Evolutionary conservation across 2,797 vertebrate genomes (phyloP), one percentile per base, ranked within the genome.

Genomic region (Apogon talboti): DNA sequence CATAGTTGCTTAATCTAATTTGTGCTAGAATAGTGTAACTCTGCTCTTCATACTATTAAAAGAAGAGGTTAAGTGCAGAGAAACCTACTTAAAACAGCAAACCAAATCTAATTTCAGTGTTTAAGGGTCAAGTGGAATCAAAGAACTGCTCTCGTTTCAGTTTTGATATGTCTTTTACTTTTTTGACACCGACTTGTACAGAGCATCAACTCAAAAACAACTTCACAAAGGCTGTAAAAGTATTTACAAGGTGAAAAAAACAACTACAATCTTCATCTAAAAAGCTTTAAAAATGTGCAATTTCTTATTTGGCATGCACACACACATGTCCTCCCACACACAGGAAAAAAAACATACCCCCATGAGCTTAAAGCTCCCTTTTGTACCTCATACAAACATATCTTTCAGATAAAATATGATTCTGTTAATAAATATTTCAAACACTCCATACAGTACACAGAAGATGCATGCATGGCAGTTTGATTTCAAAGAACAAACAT

Each of bases 211-310:
- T 89, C 71, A 94, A 93, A 51, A 91, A 92, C 90, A 92, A 96
- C 92, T 91, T 95, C 96, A 97, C 96, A 96, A 96, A 95, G 95
- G 90, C 82, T 79, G 92, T 93, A 95, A 95, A 95, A 96, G 91
- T 97, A 97, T 98, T 96, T 98, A 98, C 96, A 99, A 73, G 41
- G 82, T 92, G 94, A 95, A 94, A 80, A 80, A 85, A 94, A 76
- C 10, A 44, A 91, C 94, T 95, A 96, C 90, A 77, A 79, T 95
- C 84, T 93, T 88, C 81, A 91, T 93, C 94, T 91, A 93, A 94
- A 94, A 95, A 94, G 92, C 93, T 94, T 94, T 91, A 95, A 89
- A 92, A 94, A 95, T 96, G 95, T 96, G 95, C 94, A 95, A 93
- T 91, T 92, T 92, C 83, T 93, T 78, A 92, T 94, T 92, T 90